These are phyloP conservation scores for Orientallactaga bullata DNA, from an alignment of 2,113 vertebrate genomes.

Conservation along the genomic window DNA sequence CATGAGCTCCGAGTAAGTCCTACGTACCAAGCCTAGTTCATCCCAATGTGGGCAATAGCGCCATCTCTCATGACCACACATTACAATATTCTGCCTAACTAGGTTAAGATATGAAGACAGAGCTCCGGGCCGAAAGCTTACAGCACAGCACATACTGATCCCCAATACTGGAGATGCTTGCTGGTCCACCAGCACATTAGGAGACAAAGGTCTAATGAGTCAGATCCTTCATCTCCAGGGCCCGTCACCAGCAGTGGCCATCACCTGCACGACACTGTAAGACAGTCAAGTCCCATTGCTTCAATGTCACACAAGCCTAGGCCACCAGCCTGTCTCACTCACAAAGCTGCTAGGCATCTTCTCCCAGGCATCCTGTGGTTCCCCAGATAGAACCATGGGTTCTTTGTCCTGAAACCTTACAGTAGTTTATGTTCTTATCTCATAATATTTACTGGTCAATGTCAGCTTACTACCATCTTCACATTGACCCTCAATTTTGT, in stretches of 20 bases:
- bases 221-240: not conserved
- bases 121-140: not conserved
- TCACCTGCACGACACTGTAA: not conserved
- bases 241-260: not conserved
- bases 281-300: not conserved
- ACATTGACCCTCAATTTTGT: not conserved
- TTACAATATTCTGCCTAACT: not conserved
- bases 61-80: not conserved
- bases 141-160: conserved; percentile 14
- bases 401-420: not conserved
- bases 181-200: not conserved
- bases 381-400: not conserved
- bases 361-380: not conserved
- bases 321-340: not conserved
- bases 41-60: not conserved
- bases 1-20: conserved; percentile 60
- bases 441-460: not conserved
- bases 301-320: not conserved
- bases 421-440: not conserved
- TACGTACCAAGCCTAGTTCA: not conserved
- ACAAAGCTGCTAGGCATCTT: not conserved
- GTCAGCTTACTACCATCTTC: not conserved
- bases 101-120: not conserved
- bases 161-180: not conserved
- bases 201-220: not conserved